Percentiles rank a stretch among this genome's conserved stretches.
phyloP scores from a whole-genome alignment of 2,888 invertebrate species.

The Drosophila rubida region DNA sequence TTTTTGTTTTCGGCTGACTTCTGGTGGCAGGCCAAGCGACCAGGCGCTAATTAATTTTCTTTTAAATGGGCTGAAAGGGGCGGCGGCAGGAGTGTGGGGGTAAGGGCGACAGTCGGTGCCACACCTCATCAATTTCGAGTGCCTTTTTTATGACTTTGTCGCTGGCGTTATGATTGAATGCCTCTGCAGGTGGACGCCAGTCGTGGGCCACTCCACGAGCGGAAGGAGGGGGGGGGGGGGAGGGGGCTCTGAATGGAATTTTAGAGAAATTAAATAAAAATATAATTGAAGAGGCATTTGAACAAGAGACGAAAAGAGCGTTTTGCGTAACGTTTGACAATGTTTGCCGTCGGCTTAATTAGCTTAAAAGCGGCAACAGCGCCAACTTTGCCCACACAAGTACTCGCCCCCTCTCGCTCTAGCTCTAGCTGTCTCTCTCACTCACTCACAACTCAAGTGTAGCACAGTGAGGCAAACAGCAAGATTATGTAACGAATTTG shows the following conservation, averaged over 20 bases:
- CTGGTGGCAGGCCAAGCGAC: slow-evolving; percentile 61
- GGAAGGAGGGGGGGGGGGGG: not conserved
- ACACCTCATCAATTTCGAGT: slow-evolving; percentile 72
- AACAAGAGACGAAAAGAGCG: slow-evolving; percentile 15
- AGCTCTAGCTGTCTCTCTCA: too few relatives aligned
- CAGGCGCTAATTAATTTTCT: slow-evolving; percentile 82
- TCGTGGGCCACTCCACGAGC: slow-evolving; percentile 1
- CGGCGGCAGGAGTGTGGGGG: slow-evolving; percentile 17
- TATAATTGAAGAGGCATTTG: not conserved
- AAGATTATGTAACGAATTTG: too few relatives aligned
- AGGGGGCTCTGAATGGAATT: slow-evolving; percentile 2
- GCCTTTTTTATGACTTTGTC: slow-evolving; percentile 60
- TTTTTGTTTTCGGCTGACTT: slow-evolving; percentile 46
- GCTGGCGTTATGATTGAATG: slow-evolving; percentile 62
- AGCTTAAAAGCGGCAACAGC: slow-evolving; percentile 47
- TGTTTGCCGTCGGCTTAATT: slow-evolving; percentile 56
- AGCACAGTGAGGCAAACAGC: not conserved
- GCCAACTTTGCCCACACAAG: slow-evolving; percentile 20
- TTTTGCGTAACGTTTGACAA: slow-evolving; percentile 43
- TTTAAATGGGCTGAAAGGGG: slow-evolving; percentile 60
- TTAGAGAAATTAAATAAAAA: slow-evolving; percentile 19
- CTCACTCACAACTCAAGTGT: slow-evolving; percentile 4
- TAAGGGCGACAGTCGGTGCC: slow-evolving; percentile 61
- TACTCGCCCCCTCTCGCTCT: too few relatives aligned
- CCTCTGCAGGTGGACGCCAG: slow-evolving; percentile 50